A percentile compares a stretch with the other conserved stretches of the same genome.
These are phyloP conservation scores for Clanis bilineata DNA, from an alignment of 2,888 invertebrate species.

Conservation along the genomic window DNA sequence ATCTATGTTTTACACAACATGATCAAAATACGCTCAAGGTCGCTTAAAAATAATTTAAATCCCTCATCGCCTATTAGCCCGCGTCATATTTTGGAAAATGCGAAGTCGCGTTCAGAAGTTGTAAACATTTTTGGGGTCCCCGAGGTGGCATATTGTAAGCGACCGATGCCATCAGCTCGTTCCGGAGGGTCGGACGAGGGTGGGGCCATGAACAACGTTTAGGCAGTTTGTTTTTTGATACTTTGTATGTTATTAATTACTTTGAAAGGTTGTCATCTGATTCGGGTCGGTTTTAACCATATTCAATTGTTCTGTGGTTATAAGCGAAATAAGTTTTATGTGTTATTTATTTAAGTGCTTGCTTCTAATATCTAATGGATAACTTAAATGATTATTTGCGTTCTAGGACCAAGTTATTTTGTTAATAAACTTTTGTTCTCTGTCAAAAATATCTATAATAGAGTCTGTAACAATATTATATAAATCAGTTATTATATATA, in stretches of 20 bases:
- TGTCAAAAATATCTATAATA: too few species aligned
- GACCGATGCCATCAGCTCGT: slow-evolving; percentile 41
- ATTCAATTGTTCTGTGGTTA: too few species aligned
- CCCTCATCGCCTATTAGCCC: slow-evolving; percentile 37
- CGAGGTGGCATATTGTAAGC: slow-evolving; percentile 44
- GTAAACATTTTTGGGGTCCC: slow-evolving; percentile 37
- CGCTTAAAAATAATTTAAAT: slow-evolving; percentile 27
- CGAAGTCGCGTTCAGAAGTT: slow-evolving; percentile 24
- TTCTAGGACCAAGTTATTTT: too few species aligned
- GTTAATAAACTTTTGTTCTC: too few species aligned
- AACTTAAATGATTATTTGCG: background rate
- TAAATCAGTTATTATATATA: too few species aligned
- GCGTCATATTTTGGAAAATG: slow-evolving; percentile 34
- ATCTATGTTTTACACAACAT: too few species aligned
- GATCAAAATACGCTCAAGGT: slow-evolving; percentile 24
- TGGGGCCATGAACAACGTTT: slow-evolving; percentile 21
- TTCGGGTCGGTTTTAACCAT: background rate
- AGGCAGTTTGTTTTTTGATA: background rate
- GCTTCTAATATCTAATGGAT: background rate
- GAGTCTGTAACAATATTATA: too few species aligned
- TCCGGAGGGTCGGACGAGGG: slow-evolving; percentile 23
- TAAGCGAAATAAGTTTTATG: too few species aligned
- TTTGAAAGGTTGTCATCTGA: background rate
- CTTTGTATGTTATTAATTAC: slow-evolving; percentile 1
- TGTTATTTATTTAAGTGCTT: background rate